Percentiles rank a stretch among this genome's conserved stretches.
Conservation (phyloP, 2,797 vertebrate species). For the Sebastes elongatus region DNA sequence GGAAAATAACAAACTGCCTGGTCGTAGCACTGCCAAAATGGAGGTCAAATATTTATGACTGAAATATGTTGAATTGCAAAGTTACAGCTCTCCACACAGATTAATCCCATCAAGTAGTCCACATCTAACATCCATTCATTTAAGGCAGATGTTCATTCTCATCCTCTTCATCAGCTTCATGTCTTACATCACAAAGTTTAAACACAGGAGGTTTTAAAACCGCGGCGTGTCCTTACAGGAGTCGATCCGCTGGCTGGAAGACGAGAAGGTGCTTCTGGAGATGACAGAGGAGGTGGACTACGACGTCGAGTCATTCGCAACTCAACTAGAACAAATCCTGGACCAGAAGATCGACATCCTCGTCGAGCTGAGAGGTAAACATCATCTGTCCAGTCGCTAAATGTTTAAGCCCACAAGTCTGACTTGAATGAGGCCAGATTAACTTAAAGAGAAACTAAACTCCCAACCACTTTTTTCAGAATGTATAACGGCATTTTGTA, state of each 20-base stretch:
- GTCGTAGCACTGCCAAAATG: neutral
- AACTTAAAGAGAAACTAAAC: too few species aligned
- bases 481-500: too few species aligned
- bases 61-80: neutral
- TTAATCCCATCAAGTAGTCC: neutral
- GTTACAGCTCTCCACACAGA: neutral
- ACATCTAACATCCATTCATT: neutral
- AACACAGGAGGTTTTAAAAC: neutral
- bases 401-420: neutral
- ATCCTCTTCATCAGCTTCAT: neutral
- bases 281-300: conserved; percentile 99
- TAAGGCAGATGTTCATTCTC: too few species aligned
- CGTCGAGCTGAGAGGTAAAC: conserved; percentile 91
- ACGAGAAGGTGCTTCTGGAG: conserved; percentile 94
- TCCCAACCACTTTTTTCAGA: too few species aligned
- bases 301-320: conserved; percentile 92
- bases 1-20: neutral
- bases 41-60: neutral
- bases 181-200: neutral
- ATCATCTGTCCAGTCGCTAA: neutral
- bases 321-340: conserved; percentile 94
- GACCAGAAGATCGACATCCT: conserved; percentile 96
- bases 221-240: conserved; percentile 80
- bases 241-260: conserved; percentile 95
- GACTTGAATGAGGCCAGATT: too few species aligned